Evolutionary conservation across 2,113 vertebrate genomes (phyloP).

Genomic region (Eulacestoma nigropectus): DNA sequence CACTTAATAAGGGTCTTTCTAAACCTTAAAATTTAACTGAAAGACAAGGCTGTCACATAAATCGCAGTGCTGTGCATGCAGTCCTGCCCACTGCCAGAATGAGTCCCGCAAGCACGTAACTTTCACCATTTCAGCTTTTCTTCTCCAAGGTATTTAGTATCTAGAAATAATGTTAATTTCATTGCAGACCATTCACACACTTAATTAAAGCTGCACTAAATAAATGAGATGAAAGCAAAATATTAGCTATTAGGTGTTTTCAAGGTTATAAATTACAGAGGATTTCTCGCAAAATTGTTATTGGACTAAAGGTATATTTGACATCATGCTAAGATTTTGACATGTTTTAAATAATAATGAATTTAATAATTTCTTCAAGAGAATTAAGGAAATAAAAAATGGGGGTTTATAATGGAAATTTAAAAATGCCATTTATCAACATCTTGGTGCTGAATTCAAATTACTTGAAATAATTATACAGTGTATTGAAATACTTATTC

Average conservation of each 20-base stretch:
- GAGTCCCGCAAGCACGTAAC: background rate
- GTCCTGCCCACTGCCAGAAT: background rate
- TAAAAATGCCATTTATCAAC: background rate
- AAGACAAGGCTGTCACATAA: background rate
- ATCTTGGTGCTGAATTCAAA: conserved; percentile 3
- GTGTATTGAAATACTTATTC: background rate
- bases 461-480: background rate
- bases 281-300: background rate
- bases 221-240: background rate
- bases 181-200: background rate
- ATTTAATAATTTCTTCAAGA: background rate
- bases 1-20: background rate
- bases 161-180: background rate
- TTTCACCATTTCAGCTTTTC: background rate
- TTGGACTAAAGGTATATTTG: background rate
- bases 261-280: background rate
- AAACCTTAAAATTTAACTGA: background rate
- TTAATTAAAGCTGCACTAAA: background rate
- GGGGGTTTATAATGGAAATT: background rate
- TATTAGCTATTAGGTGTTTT: background rate
- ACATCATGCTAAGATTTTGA: background rate
- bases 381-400: background rate
- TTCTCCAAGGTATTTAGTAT: background rate
- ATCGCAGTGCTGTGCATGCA: background rate
- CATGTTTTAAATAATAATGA: background rate